A percentile compares a stretch with the other conserved stretches of the same genome.
Conservation (phyloP, 2,113 vertebrate genomes). For the Entomyzon cyanotis region DNA sequence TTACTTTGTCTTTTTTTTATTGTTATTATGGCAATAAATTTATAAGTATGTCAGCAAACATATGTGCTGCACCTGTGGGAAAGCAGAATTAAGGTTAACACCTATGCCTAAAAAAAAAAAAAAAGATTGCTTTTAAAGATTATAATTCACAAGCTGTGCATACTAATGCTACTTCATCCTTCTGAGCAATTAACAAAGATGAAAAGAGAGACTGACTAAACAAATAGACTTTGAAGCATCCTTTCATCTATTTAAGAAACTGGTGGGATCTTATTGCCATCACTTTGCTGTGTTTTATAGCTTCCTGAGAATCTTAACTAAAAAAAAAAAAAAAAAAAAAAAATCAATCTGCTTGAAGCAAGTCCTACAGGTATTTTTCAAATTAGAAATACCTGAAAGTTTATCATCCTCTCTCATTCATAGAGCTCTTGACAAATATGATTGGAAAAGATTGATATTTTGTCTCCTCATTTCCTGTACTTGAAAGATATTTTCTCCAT, state of each 20-base stretch:
- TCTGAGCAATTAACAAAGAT: slow-evolving; percentile 59
- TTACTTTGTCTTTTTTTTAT: background rate
- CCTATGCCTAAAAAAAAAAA: slow-evolving; percentile 9
- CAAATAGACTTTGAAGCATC: slow-evolving; percentile 60
- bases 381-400: slow-evolving; percentile 54
- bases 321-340: background rate
- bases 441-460: slow-evolving; percentile 29
- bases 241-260: slow-evolving; percentile 63
- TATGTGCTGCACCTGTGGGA: background rate
- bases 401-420: background rate
- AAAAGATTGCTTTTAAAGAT: slow-evolving; percentile 15
- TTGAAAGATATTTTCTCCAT: background rate
- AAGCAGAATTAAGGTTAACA: slow-evolving; percentile 12
- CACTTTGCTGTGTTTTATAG: slow-evolving; percentile 32
- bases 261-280: slow-evolving; percentile 11
- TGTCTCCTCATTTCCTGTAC: slow-evolving; percentile 18
- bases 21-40: background rate
- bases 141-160: background rate
- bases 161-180: slow-evolving; percentile 28
- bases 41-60: background rate
- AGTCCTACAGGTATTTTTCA: slow-evolving; percentile 46
- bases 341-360: slow-evolving; percentile 22
- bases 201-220: slow-evolving; percentile 58
- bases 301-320: slow-evolving; percentile 26
- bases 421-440: background rate